Conservation (phyloP, 2,797 vertebrate species). For the Cyclopterus lumpus region DNA sequence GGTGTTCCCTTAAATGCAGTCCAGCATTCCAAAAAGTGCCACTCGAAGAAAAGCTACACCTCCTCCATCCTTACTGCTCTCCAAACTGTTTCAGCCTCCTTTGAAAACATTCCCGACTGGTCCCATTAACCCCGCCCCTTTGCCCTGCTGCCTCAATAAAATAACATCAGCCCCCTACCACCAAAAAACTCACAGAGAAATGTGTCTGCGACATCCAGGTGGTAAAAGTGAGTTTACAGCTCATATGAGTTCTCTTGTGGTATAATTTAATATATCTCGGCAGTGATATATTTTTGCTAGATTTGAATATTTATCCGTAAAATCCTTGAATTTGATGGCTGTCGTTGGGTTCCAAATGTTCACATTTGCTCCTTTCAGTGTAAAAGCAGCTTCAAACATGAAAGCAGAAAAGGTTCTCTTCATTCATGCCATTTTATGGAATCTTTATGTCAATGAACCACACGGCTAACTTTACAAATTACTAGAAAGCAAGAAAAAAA, state of each 20-base stretch:
- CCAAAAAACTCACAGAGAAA: conserved; percentile 45
- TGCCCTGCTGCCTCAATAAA: conserved; percentile 66
- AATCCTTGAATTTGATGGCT: not conserved
- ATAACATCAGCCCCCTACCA: conserved; percentile 60
- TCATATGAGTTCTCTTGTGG: conserved; percentile 15
- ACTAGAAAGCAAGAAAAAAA: conserved; percentile 44
- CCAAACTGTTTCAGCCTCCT: conserved; percentile 56
- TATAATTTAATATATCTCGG: not conserved
- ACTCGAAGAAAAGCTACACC: conserved; percentile 37
- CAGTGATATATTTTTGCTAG: not conserved
- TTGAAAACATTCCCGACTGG: conserved; percentile 68
- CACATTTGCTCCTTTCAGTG: not conserved
- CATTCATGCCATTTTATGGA: conserved; percentile 15
- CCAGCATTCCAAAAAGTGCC: not conserved
- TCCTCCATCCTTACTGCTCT: conserved; percentile 52
- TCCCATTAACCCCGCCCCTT: conserved; percentile 73
- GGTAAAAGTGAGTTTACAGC: conserved; percentile 43
- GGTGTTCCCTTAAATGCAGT: not conserved
- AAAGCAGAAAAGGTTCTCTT: not conserved
- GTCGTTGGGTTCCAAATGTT: not conserved
- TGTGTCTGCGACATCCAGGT: conserved; percentile 54
- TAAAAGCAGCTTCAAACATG: conserved; percentile 12
- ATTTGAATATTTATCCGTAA: not conserved
- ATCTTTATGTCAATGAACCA: conserved; percentile 35
- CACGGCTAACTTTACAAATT: conserved; percentile 36